Base-by-base conservation (phyloP, 2,888 invertebrate species). In the Monoplex corrugatus region DNA sequence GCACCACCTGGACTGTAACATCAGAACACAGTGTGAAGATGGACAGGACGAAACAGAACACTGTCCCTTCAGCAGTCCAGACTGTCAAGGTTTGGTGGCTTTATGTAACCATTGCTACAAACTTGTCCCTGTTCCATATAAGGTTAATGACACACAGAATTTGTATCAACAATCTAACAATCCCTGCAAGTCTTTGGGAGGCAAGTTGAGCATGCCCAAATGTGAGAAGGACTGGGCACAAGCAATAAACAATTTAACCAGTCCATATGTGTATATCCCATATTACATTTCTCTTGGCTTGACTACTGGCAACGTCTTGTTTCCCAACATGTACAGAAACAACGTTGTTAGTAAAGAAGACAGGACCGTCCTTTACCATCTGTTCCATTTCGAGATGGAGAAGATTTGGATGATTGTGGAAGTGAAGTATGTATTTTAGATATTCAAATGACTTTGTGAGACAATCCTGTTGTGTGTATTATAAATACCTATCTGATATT, bases 11-110 rank as follows among this genome's bases (percentile, higher is more conserved):
- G 40, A 10, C 40, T 78, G 78, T 40, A 78, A 78, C 40, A 16
- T 78, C 40, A 78, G 19, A 40, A 78, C 78, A 78, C 40, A 78
- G 78, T 78, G 78, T 78, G 19, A 78, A 38, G 78, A 78, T 78
- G 78, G 78, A 78, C 40, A 35, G 6, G 38, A 85, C 35, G 85
- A 63, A 57, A n/a, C 78, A 38, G 78, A 40, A 23, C 40, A 78
- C 78, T 78, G 78, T 19, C 78, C 78, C 78, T 78, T 40, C 78
- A 78, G 78, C 78, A 43, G 38, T 78, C 19, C 38, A 5, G 40
- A 78, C 35, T 35, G 10, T 6, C 35, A 40, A n/a, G 23, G 23
- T 19, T 38, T 38, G 6, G 1, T 78, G 85, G 57, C 19, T 82
- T 82, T n/a, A n/a, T n/a, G n/a, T n/a, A n/a, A n/a, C n/a, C n/a